Evolutionary conservation across 2,113 vertebrate species (phyloP).

Genomic region (Chaetops frenatus): DNA sequence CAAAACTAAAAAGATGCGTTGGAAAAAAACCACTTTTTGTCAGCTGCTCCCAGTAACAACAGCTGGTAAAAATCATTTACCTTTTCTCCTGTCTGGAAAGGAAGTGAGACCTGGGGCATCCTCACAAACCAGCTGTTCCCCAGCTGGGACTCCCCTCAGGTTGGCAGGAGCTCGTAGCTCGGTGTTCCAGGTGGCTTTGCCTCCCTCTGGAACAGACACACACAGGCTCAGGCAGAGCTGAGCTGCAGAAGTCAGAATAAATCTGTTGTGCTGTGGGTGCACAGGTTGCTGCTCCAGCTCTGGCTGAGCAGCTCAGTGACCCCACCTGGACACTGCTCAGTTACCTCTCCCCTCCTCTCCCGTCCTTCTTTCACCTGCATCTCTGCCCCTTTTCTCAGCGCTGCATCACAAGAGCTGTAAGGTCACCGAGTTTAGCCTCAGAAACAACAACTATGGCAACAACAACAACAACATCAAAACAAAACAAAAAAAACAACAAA

Average conservation of each 20-base stretch:
- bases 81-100: neutral
- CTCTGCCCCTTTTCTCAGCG: neutral
- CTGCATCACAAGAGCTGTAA: neutral
- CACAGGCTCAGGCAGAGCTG: neutral
- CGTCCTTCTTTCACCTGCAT: neutral
- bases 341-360: neutral
- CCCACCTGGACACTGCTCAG: neutral
- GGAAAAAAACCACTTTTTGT: neutral
- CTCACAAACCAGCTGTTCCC: neutral
- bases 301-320: neutral
- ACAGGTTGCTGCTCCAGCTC: neutral
- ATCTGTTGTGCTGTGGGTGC: neutral
- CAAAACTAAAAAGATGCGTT: neutral
- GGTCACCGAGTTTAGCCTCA: neutral
- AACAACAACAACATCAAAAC: no score
- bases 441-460: neutral
- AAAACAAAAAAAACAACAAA: no score
- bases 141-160: neutral
- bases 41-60: neutral
- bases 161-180: neutral
- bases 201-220: neutral
- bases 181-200: neutral
- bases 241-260: neutral
- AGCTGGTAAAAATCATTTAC: neutral
- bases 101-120: neutral